These are phyloP conservation scores for Aethes cnicana DNA, from an alignment of 2,888 invertebrate genomes.

Conservation along the genomic window DNA sequence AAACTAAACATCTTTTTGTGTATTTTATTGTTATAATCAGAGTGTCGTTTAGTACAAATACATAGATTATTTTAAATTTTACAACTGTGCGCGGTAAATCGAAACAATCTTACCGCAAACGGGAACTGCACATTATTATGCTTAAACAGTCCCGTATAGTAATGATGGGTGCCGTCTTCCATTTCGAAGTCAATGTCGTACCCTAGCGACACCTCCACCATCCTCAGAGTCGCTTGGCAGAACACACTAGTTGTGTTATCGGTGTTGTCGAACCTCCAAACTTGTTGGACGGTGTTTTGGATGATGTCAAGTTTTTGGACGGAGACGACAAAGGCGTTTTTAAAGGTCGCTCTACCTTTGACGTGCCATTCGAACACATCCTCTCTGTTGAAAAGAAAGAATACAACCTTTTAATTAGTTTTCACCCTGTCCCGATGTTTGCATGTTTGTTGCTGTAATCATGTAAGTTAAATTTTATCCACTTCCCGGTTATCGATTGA, in stretches of 20 bases:
- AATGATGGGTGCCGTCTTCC: slow-evolving; percentile 11
- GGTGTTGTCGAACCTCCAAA: slow-evolving; percentile 45
- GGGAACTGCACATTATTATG: slow-evolving; percentile 16
- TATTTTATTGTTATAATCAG: no score
- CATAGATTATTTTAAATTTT: no score
- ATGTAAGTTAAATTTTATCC: no score
- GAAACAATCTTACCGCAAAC: slow-evolving; percentile 19
- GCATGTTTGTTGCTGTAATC: no score
- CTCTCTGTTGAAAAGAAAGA: slow-evolving; percentile 46
- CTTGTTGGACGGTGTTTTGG: slow-evolving; percentile 47
- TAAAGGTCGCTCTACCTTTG: slow-evolving; percentile 46
- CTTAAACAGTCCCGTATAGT: slow-evolving; percentile 16
- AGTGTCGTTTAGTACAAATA: no score
- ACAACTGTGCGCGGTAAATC: no score
- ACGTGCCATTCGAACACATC: slow-evolving; percentile 41
- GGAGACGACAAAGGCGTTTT: slow-evolving; percentile 58
- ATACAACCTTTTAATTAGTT: no score
- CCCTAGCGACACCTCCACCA: slow-evolving; percentile 7
- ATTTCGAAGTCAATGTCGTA: slow-evolving; percentile 9
- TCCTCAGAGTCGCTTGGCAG: slow-evolving; percentile 16
- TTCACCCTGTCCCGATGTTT: no score
- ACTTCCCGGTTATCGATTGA: no score
- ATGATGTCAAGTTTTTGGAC: slow-evolving; percentile 53
- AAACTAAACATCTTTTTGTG: neutral
- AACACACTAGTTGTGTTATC: slow-evolving; percentile 21